Conservation (phyloP, 2,888 invertebrate species). For the Conchocele bisecta region DNA sequence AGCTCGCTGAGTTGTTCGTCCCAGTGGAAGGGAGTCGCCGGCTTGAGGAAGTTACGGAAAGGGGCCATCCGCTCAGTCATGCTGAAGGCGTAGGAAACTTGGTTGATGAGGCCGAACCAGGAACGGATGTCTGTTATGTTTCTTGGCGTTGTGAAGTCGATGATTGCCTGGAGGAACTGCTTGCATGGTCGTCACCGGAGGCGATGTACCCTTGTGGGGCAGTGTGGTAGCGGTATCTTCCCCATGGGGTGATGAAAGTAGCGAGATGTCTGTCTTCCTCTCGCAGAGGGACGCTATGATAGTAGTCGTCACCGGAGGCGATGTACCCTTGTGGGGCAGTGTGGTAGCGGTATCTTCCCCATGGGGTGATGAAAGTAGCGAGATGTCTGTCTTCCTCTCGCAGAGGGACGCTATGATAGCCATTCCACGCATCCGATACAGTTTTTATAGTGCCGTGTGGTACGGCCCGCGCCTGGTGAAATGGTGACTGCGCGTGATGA, state of each 20-base stretch:
- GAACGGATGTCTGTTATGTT: conserved; percentile 60
- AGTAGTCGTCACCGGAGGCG: conserved; percentile 53
- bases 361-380: conserved; percentile 56
- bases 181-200: conserved; percentile 57
- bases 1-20: conserved; percentile 26
- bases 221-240: too few species aligned
- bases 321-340: conserved; percentile 53
- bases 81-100: too few species aligned
- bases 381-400: conserved; percentile 39
- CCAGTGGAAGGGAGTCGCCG: too few species aligned
- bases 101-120: conserved; percentile 68
- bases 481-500: conserved; percentile 60
- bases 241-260: too few species aligned
- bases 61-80: too few species aligned
- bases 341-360: conserved; percentile 54
- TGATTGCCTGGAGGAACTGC: conserved; percentile 50
- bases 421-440: conserved; percentile 52
- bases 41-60: too few species aligned
- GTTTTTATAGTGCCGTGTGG: conserved; percentile 41
- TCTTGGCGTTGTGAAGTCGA: conserved; percentile 57
- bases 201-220: too few species aligned
- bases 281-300: too few species aligned
- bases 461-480: conserved; percentile 56
- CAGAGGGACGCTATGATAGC: conserved; percentile 44
- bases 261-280: too few species aligned